Evolutionary conservation across 1,140 invertebrate genomes (phyloP), one percentile per base, ranked within the genome.

Genomic region (Bombus fervidus): DNA sequence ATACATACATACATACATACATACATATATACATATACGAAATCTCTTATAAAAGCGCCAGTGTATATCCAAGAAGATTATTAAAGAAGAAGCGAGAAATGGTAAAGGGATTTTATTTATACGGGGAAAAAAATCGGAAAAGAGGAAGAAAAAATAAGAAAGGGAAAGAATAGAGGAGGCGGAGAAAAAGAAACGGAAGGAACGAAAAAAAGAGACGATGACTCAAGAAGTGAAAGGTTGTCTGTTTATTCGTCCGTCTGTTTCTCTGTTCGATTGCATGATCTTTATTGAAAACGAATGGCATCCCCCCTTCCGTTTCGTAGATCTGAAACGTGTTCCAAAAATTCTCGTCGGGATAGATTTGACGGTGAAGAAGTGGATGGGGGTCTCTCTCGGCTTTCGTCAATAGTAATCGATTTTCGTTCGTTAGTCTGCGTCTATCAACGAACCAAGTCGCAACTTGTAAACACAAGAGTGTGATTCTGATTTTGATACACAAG

Each of bases 211-310:
- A 69, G 74, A 84, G 53, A 68, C 66, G 47, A 72, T 81, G 59
- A 86, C 28, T 80, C 75, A 80, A 85, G 34, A 85, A 85, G 83
- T 85, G 83, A 85, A 85, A 85, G 83, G 83, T 85, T 15, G 57
- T 31, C 68, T 39, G 39, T 71, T 68, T 59, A 37, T 68, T 25
- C 41, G 25, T 79, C 53, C 34, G 34, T 47, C 74, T 59, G 73
- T 57, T 31, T 31, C 18, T 41, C 4, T 5, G 31, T 59, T 28
- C 18, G n/a, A 69, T 34, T 37, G 13, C 10, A 8, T 31, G 68
- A 53, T 85, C 53, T 43, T 72, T 62, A 71, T 72, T 79, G n/a
- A 80, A 79, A 84, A 62, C 76, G 76, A 84, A 62, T 72, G 53
- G 25, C n/a, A 53, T 72, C 31, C 10, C 10, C 10, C 43, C 22